A percentile compares a stretch with the other conserved stretches of the same genome.
These are phyloP conservation scores for Drosophila peninsularis DNA, from an alignment of 2,888 invertebrate species.

Conservation along the genomic window DNA sequence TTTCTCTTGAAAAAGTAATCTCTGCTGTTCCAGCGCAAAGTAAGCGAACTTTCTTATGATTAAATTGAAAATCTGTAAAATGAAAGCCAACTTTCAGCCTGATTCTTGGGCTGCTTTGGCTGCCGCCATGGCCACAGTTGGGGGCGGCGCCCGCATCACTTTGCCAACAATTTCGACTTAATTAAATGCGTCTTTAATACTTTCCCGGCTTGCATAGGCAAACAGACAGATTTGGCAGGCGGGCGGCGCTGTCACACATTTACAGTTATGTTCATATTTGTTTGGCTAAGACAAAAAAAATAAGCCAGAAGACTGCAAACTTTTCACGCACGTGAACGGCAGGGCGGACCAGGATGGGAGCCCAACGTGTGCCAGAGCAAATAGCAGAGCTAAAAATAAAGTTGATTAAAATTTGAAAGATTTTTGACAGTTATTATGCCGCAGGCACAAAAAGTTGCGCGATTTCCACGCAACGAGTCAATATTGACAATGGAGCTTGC, in stretches of 20 bases:
- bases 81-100: slow-evolving; percentile 8
- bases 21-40: neutral
- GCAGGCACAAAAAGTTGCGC: slow-evolving; percentile 58
- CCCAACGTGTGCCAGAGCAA: slow-evolving; percentile 51
- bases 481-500: slow-evolving; percentile 66
- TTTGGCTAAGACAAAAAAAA: slow-evolving; percentile 65
- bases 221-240: slow-evolving; percentile 21
- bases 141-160: slow-evolving; percentile 37
- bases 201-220: slow-evolving; percentile 47
- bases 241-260: slow-evolving; percentile 53
- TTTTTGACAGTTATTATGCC: slow-evolving; percentile 79
- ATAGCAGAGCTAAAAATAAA: slow-evolving; percentile 67
- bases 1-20: neutral
- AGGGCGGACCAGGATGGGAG: neutral
- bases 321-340: slow-evolving; percentile 32
- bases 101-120: slow-evolving; percentile 43
- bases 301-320: slow-evolving; percentile 46
- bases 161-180: slow-evolving; percentile 77
- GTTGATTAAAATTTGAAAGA: slow-evolving; percentile 80
- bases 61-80: slow-evolving; percentile 43
- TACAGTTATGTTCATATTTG: slow-evolving; percentile 71
- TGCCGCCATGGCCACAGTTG: slow-evolving; percentile 37
- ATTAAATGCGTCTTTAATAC: slow-evolving; percentile 80
- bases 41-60: slow-evolving; percentile 35
- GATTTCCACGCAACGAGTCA: slow-evolving; percentile 67